Evolutionary conservation across 2,888 invertebrate species (phyloP).

Genomic region (Cephus sareptanus): DNA sequence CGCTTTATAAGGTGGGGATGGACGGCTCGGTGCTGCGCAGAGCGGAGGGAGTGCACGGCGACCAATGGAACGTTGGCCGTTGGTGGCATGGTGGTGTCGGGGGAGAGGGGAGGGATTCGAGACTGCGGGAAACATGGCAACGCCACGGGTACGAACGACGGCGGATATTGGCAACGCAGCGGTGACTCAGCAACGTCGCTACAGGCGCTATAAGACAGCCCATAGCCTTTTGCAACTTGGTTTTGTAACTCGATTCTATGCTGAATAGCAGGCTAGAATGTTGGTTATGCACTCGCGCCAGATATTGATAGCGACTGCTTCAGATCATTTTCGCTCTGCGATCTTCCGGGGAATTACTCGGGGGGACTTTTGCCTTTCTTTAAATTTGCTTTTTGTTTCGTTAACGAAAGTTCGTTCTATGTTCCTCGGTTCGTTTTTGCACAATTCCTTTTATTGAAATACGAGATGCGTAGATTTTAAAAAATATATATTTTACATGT

Average conservation of each 20-base stretch:
- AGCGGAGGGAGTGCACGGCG: constrained; percentile 11
- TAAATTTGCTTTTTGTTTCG: background rate
- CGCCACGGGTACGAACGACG: constrained; percentile 10
- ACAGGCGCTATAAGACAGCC: constrained; percentile 31
- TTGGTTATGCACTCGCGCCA: constrained; percentile 3
- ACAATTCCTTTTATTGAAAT: background rate
- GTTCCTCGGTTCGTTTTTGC: background rate
- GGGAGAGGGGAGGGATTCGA: constrained; percentile 16
- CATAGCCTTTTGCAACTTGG: constrained; percentile 54
- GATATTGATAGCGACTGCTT: background rate
- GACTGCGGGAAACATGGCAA: constrained; percentile 31
- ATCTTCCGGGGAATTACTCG: background rate
- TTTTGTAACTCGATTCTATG: constrained; percentile 57
- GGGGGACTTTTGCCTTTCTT: background rate
- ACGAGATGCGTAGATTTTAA: background rate
- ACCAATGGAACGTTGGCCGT: background rate
- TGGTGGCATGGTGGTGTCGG: constrained; percentile 21
- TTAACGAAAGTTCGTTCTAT: background rate
- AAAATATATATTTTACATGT: background rate
- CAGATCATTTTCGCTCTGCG: background rate
- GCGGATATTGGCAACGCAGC: constrained; percentile 52
- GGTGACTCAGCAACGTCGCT: constrained; percentile 52
- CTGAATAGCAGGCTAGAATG: constrained; percentile 34
- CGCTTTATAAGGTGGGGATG: background rate
- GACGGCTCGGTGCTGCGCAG: background rate